Base-by-base conservation (phyloP, 2,888 invertebrate species). In the Ramazzottius varieornatus region DNA sequence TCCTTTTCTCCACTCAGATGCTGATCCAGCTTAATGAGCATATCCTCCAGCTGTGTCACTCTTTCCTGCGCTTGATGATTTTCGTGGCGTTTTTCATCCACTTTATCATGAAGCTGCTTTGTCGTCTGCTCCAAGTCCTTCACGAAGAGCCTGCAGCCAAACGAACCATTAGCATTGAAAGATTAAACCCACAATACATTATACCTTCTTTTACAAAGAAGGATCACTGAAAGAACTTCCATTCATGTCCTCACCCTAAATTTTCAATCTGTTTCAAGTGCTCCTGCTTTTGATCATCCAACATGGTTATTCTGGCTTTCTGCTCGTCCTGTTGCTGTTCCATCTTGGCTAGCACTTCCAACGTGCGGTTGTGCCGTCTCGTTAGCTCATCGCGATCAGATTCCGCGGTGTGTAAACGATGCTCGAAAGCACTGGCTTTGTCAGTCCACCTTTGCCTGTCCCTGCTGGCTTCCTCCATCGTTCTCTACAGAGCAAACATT, bases 271-370 rank as follows among this genome's bases (percentile, higher is more conserved):
- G 54, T 29, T 54, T 54, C 16, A 54, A 24, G 4, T 24, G 54
- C 13, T 54, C 54, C 54, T 54, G 54, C 54, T 54, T 54, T 24
- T 54, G 54, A 54, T 54, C 54, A 4, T 54, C 54, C 54, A 54
- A 24, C 20, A 13, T 29, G n/a, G 29, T 16, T 4, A 54, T 13
- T 8, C 29, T 13, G 16, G 54, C 29, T 24, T 54, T 54, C 54
- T 54, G 54, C 54, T 54, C 54, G 20, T 54, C 54, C 54, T 16
- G n/a, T 24, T 54, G 54, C 54, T 4, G 20, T 24, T 54, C 54
- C 54, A 54, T 54, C 29, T 54, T 54, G 54, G 20, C 29, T 4
- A 54, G 54, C n/a, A 29, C 29, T 29, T 54, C 54, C 54, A 54
- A 29, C 13, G 20, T 54, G 54, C 29, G 54, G n/a, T 16, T 54